Percentiles rank a stretch among this genome's conserved stretches.
Evolutionary conservation across 2,797 vertebrate genomes (phyloP).

Genomic region (Crenuchus spilurus): DNA sequence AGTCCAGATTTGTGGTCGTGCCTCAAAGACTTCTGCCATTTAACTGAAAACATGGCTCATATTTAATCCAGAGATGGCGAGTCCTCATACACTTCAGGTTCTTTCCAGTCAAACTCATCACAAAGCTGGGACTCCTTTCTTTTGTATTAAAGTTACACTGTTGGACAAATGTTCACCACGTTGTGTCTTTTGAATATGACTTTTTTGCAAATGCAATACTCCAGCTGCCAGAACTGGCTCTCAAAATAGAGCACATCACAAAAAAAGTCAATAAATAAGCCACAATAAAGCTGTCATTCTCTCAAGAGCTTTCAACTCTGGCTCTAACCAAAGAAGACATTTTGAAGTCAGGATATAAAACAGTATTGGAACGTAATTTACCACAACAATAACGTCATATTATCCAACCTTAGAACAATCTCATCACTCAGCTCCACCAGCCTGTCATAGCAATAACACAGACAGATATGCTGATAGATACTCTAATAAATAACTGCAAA

Average conservation of each 20-base stretch:
- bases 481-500: too few species aligned
- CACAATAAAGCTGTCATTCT: neutral
- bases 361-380: too few species aligned
- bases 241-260: neutral
- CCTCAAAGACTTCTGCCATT: constrained; percentile 52
- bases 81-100: neutral
- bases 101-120: neutral
- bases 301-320: constrained; percentile 6
- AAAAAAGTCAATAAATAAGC: neutral
- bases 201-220: neutral
- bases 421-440: neutral
- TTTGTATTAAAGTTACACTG: neutral
- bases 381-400: too few species aligned
- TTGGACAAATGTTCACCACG: neutral
- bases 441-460: neutral
- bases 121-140: neutral
- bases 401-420: too few species aligned
- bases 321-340: constrained; percentile 24
- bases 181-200: neutral
- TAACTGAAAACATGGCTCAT: constrained; percentile 5
- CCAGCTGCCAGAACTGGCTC: neutral
- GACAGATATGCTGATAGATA: too few species aligned
- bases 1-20: constrained; percentile 47
- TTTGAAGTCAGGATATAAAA: too few species aligned
- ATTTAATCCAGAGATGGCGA: neutral